Evolutionary conservation across 2,888 invertebrate genomes (phyloP), one percentile per base, ranked within the genome.

Genomic region (Diloba caeruleocephala): DNA sequence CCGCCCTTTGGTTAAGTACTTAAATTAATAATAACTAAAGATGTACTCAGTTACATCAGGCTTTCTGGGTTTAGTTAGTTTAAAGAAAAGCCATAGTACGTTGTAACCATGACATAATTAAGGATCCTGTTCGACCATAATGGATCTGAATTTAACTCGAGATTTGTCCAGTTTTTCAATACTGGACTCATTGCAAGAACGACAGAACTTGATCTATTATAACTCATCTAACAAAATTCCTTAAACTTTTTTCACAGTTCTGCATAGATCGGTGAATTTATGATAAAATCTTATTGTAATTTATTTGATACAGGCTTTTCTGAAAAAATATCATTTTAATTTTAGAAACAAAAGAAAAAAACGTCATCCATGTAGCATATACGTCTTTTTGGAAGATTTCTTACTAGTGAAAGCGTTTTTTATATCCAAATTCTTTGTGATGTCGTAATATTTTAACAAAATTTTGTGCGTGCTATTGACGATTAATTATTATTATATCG

Each of bases 361-460:
- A 88, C 81, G 83, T 87, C 84, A 88, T 89, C 81, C 74, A 93
- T 91, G 90, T 92, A 92, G 85, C 84, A 81, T 81, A 87, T 81
- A 92, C 90, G 92, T 88, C 90, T 89, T 89, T 92, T 92, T 82
- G 85, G 87, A 85, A 87, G 90, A 85, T 90, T 89, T 88, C 74
- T 84, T 87, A 87, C 84, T 87, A 90, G 87, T 88, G 85, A 86
- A 89, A 88, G 90, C 82, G 90, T 90, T 93, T 92, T 92, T 92
- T 90, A 88, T 88, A 87, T 91, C 92, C 86, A 93, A 93, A 93
- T 93, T 93, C 88, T 91, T 92, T 93, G 93, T 93, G 93, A 92
- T 93, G 92, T 90, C 85, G 85, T 91, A 92, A 89, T 90, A 88
- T 89, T 89, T 82, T 81, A 76, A 85, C 87, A 86, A 92, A 92